These are phyloP conservation scores for Drosophila equinoxialis DNA, from an alignment of 1,140 invertebrate species.

Conservation along the genomic window DNA sequence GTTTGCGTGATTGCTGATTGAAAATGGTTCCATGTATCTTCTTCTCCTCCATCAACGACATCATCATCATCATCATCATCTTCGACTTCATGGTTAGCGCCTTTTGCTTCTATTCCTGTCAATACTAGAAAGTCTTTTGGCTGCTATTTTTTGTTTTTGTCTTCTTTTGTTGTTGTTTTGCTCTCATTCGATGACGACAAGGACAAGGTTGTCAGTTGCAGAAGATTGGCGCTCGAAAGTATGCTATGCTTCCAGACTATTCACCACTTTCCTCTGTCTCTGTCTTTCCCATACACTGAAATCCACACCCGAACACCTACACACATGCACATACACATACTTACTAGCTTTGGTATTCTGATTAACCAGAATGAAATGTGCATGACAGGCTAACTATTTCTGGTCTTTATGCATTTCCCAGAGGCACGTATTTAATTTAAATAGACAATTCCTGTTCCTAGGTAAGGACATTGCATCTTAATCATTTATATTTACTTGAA, in stretches of 20 bases:
- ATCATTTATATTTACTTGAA: background rate
- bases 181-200: slow-evolving; percentile 2
- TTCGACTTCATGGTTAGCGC: background rate
- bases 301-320: background rate
- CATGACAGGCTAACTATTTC: slow-evolving; percentile 19
- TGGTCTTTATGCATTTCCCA: slow-evolving; percentile 18
- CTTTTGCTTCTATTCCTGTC: background rate
- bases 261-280: slow-evolving; percentile 1
- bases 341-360: background rate
- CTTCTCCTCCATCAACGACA: slow-evolving; percentile 13
- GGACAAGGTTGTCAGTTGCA: slow-evolving; percentile 11
- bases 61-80: slow-evolving; percentile 16
- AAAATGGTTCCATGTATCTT: slow-evolving; percentile 11
- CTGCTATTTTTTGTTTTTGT: background rate
- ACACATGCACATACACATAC: background rate
- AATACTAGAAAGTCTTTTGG: slow-evolving; percentile 5
- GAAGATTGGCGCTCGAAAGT: slow-evolving; percentile 15
- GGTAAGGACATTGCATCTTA: background rate
- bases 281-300: background rate
- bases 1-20: slow-evolving; percentile 11
- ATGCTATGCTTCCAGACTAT: background rate
- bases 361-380: slow-evolving; percentile 19
- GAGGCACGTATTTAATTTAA: slow-evolving; percentile 24
- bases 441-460: background rate
- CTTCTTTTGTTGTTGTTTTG: background rate